Percentiles rank a stretch among this genome's conserved stretches.
Conservation (phyloP, 2,888 invertebrate species). For the Rhyacophila evoluta region DNA sequence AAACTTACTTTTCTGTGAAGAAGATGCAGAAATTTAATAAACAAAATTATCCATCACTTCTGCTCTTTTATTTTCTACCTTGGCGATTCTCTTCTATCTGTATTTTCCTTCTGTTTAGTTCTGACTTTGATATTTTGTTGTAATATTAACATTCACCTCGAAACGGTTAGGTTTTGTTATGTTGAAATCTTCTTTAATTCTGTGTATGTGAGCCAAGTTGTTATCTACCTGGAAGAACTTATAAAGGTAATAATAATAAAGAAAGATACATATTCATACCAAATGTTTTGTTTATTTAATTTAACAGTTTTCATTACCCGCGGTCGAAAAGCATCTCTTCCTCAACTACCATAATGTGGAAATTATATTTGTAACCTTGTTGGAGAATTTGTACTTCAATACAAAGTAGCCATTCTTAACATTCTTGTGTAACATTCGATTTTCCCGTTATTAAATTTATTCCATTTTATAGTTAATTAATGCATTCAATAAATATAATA, state of each 20-base stretch:
- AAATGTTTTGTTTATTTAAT: background rate
- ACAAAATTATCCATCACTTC: slow-evolving; percentile 41
- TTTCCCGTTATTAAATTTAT: too few relatives aligned
- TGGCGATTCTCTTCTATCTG: background rate
- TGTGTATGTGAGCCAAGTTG: background rate
- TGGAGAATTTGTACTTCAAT: too few relatives aligned
- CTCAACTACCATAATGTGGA: too few relatives aligned
- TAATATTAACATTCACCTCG: background rate
- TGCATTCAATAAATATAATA: too few relatives aligned
- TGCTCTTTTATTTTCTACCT: slow-evolving; percentile 29
- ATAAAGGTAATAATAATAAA: background rate
- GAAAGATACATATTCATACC: background rate
- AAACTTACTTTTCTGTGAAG: slow-evolving; percentile 50
- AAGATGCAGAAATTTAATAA: slow-evolving; percentile 52
- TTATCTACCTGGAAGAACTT: background rate
- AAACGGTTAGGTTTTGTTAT: background rate
- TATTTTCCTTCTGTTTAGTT: background rate
- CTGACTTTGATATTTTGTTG: background rate
- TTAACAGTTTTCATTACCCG: background rate
- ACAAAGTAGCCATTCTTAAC: too few relatives aligned
- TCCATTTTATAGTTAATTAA: too few relatives aligned
- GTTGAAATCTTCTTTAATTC: background rate
- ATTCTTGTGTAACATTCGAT: too few relatives aligned
- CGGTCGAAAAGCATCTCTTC: too few relatives aligned
- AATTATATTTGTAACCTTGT: too few relatives aligned